Evolutionary conservation across 1,140 invertebrate species (phyloP).

Genomic region (Arctopsyche grandis): DNA sequence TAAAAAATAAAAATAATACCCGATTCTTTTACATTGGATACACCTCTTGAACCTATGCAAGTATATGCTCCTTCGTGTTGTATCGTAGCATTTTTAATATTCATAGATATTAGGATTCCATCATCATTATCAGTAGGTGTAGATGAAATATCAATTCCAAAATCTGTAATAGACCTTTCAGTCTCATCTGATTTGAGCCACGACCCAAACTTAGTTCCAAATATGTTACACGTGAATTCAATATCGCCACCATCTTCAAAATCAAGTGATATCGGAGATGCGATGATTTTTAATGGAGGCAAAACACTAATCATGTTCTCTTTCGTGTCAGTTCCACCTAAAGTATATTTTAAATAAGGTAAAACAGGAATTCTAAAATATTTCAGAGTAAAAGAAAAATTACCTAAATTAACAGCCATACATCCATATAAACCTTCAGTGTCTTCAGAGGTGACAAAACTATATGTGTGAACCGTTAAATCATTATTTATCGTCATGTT

Average conservation of each 20-base stretch:
- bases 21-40: background rate
- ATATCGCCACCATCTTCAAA: slow-evolving; percentile 32
- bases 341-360: background rate
- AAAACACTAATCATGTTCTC: slow-evolving; percentile 33
- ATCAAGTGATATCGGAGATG: slow-evolving; percentile 37
- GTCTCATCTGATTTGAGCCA: slow-evolving; percentile 21
- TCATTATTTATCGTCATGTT: background rate
- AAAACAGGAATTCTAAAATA: background rate
- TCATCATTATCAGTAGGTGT: background rate
- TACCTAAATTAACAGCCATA: slow-evolving; percentile 60
- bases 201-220: slow-evolving; percentile 34
- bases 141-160: background rate
- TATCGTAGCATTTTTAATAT: slow-evolving; percentile 34
- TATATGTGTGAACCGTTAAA: background rate
- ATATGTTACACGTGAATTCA: slow-evolving; percentile 42
- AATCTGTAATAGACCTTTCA: background rate
- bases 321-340: slow-evolving; percentile 39
- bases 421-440: slow-evolving; percentile 58
- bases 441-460: slow-evolving; percentile 35
- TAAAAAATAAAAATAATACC: slow-evolving; percentile 7
- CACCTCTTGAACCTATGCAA: slow-evolving; percentile 4
- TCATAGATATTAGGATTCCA: slow-evolving; percentile 1
- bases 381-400: background rate
- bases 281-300: slow-evolving; percentile 39
- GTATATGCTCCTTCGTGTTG: slow-evolving; percentile 8